Conservation (phyloP, 2,888 invertebrate genomes). For the Margaritifera margaritifera region DNA sequence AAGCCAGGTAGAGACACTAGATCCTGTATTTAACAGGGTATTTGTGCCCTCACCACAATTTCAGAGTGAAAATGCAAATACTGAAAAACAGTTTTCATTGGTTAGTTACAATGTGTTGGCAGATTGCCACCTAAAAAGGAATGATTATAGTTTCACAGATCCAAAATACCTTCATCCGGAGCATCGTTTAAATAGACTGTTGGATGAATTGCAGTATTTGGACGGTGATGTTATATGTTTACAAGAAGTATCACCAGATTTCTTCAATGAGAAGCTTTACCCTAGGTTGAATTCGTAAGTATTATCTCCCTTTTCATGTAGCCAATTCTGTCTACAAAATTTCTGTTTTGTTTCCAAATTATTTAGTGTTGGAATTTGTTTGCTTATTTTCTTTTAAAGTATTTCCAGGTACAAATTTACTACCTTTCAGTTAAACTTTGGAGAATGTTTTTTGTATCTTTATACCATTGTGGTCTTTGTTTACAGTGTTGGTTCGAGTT, state of each 20-base stretch:
- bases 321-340: background rate
- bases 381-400: background rate
- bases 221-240: conserved; percentile 70
- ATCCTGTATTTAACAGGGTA: conserved; percentile 49
- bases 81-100: conserved; percentile 59
- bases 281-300: conserved; percentile 59
- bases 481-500: too few relatives aligned
- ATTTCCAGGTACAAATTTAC: too few relatives aligned
- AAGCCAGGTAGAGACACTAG: conserved; percentile 5
- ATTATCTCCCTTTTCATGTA: background rate
- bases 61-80: conserved; percentile 30
- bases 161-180: conserved; percentile 52
- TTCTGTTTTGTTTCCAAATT: background rate
- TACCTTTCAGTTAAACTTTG: too few relatives aligned
- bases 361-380: background rate
- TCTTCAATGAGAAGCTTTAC: conserved; percentile 48
- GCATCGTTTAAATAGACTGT: conserved; percentile 58
- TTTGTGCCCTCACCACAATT: conserved; percentile 54
- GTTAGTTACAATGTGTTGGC: conserved; percentile 71
- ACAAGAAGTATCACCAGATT: conserved; percentile 67
- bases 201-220: conserved; percentile 64
- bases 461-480: too few relatives aligned
- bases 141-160: conserved; percentile 58
- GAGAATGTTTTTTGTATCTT: too few relatives aligned
- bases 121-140: conserved; percentile 63